Evolutionary conservation across 2,888 invertebrate genomes (phyloP), one percentile per base, ranked within the genome.

Genomic region (Pecten maximus): DNA sequence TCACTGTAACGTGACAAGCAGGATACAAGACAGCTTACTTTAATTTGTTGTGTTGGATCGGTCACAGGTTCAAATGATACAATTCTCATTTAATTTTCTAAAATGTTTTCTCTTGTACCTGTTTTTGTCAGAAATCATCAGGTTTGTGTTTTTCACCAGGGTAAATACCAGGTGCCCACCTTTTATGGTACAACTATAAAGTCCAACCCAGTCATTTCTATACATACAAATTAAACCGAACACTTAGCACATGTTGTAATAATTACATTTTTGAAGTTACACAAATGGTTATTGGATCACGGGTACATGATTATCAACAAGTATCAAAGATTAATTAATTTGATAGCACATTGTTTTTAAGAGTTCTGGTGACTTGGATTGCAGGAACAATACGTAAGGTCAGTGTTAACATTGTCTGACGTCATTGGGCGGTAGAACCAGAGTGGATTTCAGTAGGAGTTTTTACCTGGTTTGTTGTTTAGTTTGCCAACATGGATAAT

Each of bases 181-280:
- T 16, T 0, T 23, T 6, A 2, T 23, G 4, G 60, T 74, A 35
- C 28, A 74, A 10, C 28, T n/a, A n/a, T n/a, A 35, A 8, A 35
- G 10, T 74, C 23, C 4, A 15, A 23, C 6, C 74, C 74, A 48
- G 48, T 16, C 48, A 54, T 23, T 2, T 54, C 12, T 23, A n/a
- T 19, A 54, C 54, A 54, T n/a, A 54, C 54, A 54, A n/a, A n/a
- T n/a, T n/a, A n/a, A n/a, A n/a, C n/a, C n/a, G n/a, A 19, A 54
- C n/a, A 50, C n/a, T 50, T 16, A 2, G 50, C 15, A 16, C 50
- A 60, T 6, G 60, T 60, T 60, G n/a, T 3, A 60, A 60, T 60
- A n/a, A 60, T 60, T n/a, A 60, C 60, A 74, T 74, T 74, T 74
- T 74, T 74, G 74, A 74, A 35, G 74, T 74, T 74, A 74, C 74